Conservation (phyloP, 2,888 invertebrate genomes). For the Litoditis marina region DNA sequence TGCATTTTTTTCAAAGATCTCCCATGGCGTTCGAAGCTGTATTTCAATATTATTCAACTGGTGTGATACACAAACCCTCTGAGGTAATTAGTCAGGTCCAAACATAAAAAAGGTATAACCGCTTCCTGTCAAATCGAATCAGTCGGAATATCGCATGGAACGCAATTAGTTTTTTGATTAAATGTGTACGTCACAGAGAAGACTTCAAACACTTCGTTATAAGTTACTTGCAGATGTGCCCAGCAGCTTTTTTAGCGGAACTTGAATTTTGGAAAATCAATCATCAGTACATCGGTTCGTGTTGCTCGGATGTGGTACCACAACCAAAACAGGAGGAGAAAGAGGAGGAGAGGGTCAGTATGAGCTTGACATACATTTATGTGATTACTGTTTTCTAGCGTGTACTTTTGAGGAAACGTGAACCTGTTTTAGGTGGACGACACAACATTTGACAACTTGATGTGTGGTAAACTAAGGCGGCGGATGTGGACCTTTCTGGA, state of each 20-base stretch:
- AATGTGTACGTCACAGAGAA: no score
- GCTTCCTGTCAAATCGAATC: no score
- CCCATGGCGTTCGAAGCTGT: slow-evolving; percentile 56
- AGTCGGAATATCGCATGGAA: no score
- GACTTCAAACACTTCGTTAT: no score
- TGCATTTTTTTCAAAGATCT: slow-evolving; percentile 59
- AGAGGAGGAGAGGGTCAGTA: slow-evolving; percentile 50
- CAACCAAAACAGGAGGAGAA: slow-evolving; percentile 51
- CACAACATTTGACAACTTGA: slow-evolving; percentile 59
- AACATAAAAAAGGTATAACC: no score
- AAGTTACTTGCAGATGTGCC: slow-evolving; percentile 41
- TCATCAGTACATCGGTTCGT: slow-evolving; percentile 54
- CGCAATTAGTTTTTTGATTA: no score
- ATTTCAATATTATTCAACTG: slow-evolving; percentile 59
- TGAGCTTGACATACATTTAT: not conserved
- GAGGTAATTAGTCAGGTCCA: slow-evolving; percentile 47
- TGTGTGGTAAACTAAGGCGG: slow-evolving; percentile 55
- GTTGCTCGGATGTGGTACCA: slow-evolving; percentile 57
- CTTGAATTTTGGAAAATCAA: slow-evolving; percentile 60
- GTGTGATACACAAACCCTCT: slow-evolving; percentile 59
- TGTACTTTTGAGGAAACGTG: not conserved
- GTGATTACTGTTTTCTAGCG: not conserved
- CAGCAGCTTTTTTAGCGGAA: slow-evolving; percentile 56
- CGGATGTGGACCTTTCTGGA: slow-evolving; percentile 61
- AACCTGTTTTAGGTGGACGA: slow-evolving; percentile 53